A percentile compares a stretch with the other conserved stretches of the same genome.
These are phyloP conservation scores for Chromobotia macracanthus DNA, from an alignment of 2,797 vertebrate genomes.

Conservation along the genomic window DNA sequence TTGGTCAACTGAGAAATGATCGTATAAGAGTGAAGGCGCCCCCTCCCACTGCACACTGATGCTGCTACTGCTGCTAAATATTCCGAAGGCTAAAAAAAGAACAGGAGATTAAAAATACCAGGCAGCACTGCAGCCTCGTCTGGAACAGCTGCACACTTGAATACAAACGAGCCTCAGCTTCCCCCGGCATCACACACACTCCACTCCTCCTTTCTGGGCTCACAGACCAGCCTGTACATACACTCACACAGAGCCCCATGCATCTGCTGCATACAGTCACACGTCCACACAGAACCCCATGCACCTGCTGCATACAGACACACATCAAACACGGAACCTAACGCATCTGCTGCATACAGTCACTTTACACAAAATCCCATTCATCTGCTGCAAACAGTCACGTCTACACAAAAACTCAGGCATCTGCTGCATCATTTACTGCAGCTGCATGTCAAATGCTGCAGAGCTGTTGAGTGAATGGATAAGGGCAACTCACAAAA, in stretches of 20 bases:
- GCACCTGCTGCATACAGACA: background rate
- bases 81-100: slow-evolving; percentile 87
- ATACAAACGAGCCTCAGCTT: slow-evolving; percentile 77
- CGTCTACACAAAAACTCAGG: slow-evolving; percentile 4
- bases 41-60: slow-evolving; percentile 58
- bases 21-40: slow-evolving; percentile 54
- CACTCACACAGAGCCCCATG: slow-evolving; percentile 68
- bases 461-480: slow-evolving; percentile 2
- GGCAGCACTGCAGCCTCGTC: slow-evolving; percentile 83
- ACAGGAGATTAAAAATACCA: slow-evolving; percentile 88
- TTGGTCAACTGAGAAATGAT: slow-evolving; percentile 51
- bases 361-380: no score
- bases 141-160: slow-evolving; percentile 80
- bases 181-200: slow-evolving; percentile 36
- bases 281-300: background rate
- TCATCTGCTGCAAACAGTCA: background rate
- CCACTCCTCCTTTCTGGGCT: slow-evolving; percentile 22
- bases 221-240: slow-evolving; percentile 51
- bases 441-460: background rate
- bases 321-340: no score
- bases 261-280: slow-evolving; percentile 16
- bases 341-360: no score
- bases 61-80: slow-evolving; percentile 84
- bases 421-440: background rate
- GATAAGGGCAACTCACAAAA: background rate